Evolutionary conservation across 2,113 vertebrate species (phyloP).

Genomic region (Haemorhous mexicanus): DNA sequence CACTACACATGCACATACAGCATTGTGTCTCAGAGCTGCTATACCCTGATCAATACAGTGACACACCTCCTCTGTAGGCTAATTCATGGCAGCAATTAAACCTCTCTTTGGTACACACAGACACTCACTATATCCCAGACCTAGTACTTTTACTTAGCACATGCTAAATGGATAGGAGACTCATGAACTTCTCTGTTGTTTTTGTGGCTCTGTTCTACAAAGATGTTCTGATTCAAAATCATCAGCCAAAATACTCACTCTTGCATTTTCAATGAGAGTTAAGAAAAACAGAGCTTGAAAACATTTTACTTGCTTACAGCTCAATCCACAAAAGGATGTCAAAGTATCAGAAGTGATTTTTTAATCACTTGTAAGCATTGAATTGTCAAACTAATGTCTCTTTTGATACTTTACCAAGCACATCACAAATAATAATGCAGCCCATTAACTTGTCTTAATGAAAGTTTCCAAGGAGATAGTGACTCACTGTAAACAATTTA

Average conservation of each 20-base stretch:
- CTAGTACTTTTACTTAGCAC: neutral
- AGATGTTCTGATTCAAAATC: neutral
- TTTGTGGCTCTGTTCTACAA: neutral
- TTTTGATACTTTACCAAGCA: constrained; percentile 34
- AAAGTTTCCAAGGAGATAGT: constrained; percentile 32
- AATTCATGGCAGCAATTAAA: neutral
- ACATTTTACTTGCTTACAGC: neutral
- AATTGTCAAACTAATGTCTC: constrained; percentile 32
- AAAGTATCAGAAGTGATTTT: constrained; percentile 27
- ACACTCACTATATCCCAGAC: neutral
- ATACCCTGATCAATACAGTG: neutral
- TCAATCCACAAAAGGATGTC: neutral
- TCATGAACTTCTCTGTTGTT: neutral
- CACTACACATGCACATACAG: neutral
- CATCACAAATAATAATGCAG: constrained; percentile 31
- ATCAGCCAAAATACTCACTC: neutral
- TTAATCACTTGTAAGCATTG: neutral
- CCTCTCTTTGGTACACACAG: neutral
- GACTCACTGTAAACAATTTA: neutral
- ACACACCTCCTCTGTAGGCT: neutral
- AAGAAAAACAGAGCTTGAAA: neutral
- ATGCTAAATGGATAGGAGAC: neutral
- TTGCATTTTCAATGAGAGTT: neutral
- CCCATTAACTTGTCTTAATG: constrained; percentile 41
- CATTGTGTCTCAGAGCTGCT: neutral